phyloP scores from a whole-genome alignment of 2,113 vertebrate genomes.

The Pollimyrus isidori region DNA sequence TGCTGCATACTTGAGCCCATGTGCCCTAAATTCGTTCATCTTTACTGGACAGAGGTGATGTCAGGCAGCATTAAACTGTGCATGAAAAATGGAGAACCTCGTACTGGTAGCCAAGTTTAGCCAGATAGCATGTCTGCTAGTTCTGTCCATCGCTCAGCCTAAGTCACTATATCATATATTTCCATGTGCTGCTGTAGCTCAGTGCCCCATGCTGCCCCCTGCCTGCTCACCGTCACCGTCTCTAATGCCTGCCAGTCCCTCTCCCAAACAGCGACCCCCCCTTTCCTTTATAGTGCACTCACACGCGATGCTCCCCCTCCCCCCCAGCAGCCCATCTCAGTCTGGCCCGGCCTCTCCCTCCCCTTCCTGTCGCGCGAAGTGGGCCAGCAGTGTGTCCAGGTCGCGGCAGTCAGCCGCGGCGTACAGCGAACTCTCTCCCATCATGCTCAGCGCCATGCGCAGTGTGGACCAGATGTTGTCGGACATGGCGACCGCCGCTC shows the following conservation, averaged over 20 bases:
- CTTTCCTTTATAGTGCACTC: slow-evolving; percentile 49
- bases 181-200: slow-evolving; percentile 21
- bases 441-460: slow-evolving; percentile 94
- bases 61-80: not conserved
- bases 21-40: not conserved
- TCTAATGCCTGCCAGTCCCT: slow-evolving; percentile 25
- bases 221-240: slow-evolving; percentile 47
- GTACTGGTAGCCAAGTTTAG: not conserved
- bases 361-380: slow-evolving; percentile 82
- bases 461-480: slow-evolving; percentile 99
- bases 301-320: slow-evolving; percentile 44
- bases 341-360: slow-evolving; percentile 55
- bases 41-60: not conserved
- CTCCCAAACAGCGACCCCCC: slow-evolving; percentile 47
- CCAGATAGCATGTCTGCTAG: not conserved
- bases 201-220: not conserved
- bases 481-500: slow-evolving; percentile 75
- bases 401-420: slow-evolving; percentile 79
- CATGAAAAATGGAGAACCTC: not conserved
- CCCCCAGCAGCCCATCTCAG: slow-evolving; percentile 53
- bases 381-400: slow-evolving; percentile 72
- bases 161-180: slow-evolving; percentile 37
- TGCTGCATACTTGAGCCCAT: not conserved
- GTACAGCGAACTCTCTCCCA: slow-evolving; percentile 92
- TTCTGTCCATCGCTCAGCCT: not conserved